Percentiles rank a stretch among this genome's conserved stretches.
phyloP scores from a whole-genome alignment of 2,113 vertebrate genomes.

The Ageneiosus marmoratus region DNA sequence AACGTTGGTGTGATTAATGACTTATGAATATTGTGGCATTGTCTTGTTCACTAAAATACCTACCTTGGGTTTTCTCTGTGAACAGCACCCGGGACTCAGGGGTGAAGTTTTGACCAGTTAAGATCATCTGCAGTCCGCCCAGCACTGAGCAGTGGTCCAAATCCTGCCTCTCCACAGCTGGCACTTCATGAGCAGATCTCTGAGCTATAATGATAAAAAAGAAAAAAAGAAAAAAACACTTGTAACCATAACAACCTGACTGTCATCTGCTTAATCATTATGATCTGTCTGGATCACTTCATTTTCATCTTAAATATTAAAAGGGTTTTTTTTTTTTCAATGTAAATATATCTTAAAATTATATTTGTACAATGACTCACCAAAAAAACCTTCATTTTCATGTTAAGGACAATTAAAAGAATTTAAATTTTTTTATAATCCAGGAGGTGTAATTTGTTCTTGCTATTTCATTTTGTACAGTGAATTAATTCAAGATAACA shows the following conservation, averaged over 20 bases:
- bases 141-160: conserved; percentile 86
- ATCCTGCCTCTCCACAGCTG: conserved; percentile 88
- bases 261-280: neutral
- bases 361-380: neutral
- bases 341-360: neutral
- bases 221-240: conserved; percentile 10
- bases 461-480: neutral
- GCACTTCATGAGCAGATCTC: conserved; percentile 90
- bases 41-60: conserved; percentile 47
- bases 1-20: neutral
- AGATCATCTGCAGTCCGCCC: conserved; percentile 91
- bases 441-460: neutral
- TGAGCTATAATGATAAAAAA: conserved; percentile 78
- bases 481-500: neutral
- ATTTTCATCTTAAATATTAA: neutral
- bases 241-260: neutral
- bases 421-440: neutral
- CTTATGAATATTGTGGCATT: neutral
- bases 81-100: conserved; percentile 94
- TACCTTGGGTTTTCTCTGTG: conserved; percentile 92
- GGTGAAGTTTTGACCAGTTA: conserved; percentile 92
- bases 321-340: neutral
- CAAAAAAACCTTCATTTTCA: neutral
- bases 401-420: neutral
- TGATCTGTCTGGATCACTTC: neutral